Evolutionary conservation across 2,113 vertebrate species (phyloP).

Genomic region (Lipophrys pholis): DNA sequence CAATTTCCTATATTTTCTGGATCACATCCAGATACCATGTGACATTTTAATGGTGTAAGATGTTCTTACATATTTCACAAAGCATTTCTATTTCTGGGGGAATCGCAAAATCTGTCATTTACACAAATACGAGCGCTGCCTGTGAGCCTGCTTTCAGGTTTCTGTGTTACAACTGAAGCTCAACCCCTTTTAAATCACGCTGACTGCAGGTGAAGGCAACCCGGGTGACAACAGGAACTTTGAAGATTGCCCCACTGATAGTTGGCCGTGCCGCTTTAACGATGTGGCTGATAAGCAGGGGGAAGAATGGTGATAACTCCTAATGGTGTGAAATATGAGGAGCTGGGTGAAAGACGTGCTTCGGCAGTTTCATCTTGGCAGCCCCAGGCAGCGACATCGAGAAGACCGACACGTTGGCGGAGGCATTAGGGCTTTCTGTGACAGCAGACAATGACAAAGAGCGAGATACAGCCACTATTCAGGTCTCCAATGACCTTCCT

Average conservation of each 20-base stretch:
- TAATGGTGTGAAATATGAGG: neutral
- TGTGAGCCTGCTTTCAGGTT: neutral
- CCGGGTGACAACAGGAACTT: neutral
- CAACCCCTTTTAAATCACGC: neutral
- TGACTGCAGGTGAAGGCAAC: neutral
- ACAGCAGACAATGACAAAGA: neutral
- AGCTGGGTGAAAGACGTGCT: neutral
- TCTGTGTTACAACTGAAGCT: neutral
- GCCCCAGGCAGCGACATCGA: neutral
- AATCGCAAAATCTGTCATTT: neutral
- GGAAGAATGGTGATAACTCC: neutral
- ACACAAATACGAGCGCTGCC: neutral
- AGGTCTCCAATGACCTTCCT: no score
- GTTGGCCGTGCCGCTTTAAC: neutral
- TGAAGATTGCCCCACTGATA: slow-evolving; percentile 3
- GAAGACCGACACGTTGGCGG: neutral
- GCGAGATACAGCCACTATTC: no score
- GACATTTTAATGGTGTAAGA: neutral
- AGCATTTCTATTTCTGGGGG: neutral
- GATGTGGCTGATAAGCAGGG: neutral
- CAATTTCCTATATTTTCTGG: no score
- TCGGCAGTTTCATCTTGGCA: neutral
- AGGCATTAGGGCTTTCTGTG: neutral
- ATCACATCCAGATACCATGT: no score
- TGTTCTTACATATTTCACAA: neutral